Conservation (phyloP, 2,797 vertebrate genomes). For the Rallus crepitans region DNA sequence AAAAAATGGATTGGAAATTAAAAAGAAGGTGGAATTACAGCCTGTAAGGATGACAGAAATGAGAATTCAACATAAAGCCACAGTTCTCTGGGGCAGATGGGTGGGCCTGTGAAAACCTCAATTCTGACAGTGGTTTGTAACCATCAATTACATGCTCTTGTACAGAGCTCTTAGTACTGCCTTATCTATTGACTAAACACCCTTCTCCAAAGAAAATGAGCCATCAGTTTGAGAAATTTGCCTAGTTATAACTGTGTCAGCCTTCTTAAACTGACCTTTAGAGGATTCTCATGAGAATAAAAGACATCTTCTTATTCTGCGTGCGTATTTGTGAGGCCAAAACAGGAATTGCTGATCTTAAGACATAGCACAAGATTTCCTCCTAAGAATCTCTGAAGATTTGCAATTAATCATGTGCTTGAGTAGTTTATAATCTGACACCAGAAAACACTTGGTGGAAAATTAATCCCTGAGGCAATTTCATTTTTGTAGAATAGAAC, state of each 20-base stretch:
- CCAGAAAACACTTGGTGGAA: not conserved
- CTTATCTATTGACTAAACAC: conserved; percentile 53
- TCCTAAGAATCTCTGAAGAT: not conserved
- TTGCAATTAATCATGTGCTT: not conserved
- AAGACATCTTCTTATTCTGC: conserved; percentile 17
- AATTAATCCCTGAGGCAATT: not conserved
- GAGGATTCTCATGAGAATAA: not conserved
- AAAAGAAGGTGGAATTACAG: not conserved
- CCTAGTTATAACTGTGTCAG: conserved; percentile 32
- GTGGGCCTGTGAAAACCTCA: not conserved
- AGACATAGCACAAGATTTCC: not conserved
- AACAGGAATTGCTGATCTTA: rapidly evolving
- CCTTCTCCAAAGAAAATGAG: conserved; percentile 48
- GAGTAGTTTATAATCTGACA: not conserved
- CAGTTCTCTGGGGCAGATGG: not conserved
- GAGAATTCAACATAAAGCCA: not conserved
- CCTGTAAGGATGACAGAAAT: not conserved
- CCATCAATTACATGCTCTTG: not conserved
- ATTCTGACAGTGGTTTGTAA: not conserved
- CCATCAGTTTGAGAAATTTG: conserved; percentile 54
- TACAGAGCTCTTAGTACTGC: not conserved
- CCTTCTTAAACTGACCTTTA: conserved; percentile 59
- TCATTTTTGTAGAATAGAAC: not conserved
- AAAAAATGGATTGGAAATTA: not conserved
- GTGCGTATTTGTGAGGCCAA: not conserved